Conservation (phyloP, 2,113 vertebrate genomes). For the Helogale parvula region DNA sequence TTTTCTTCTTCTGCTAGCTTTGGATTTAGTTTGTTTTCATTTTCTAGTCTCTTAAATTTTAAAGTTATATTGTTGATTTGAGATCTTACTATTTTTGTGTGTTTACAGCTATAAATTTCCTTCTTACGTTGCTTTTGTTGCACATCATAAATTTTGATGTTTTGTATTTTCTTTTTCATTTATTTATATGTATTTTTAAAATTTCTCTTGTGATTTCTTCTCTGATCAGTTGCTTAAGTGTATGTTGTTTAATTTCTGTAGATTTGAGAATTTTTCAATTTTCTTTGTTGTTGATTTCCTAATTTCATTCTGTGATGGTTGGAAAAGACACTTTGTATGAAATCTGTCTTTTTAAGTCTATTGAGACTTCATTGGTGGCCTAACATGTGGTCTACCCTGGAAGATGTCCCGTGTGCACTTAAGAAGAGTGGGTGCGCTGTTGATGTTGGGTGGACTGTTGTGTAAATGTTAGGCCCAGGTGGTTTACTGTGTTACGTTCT, state of each 20-base stretch:
- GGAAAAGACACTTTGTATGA: neutral
- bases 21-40: neutral
- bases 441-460: neutral
- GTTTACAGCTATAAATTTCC: neutral
- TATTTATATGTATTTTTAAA: neutral
- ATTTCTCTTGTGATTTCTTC: neutral
- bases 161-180: neutral
- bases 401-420: neutral
- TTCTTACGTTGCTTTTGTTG: neutral
- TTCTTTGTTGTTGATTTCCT: neutral
- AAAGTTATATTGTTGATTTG: neutral
- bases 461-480: neutral
- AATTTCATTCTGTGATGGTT: neutral
- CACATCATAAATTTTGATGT: neutral
- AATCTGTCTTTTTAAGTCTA: neutral
- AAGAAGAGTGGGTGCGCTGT: neutral
- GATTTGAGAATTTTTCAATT: neutral
- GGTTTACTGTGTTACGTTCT: neutral
- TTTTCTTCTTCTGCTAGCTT: neutral
- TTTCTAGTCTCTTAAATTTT: neutral
- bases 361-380: neutral
- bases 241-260: neutral
- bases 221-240: neutral
- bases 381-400: neutral
- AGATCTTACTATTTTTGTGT: neutral